Percentiles rank a stretch among this genome's conserved stretches.
These are phyloP conservation scores for Jordanella pulchra DNA, from an alignment of 2,797 vertebrate genomes.

Conservation along the genomic window DNA sequence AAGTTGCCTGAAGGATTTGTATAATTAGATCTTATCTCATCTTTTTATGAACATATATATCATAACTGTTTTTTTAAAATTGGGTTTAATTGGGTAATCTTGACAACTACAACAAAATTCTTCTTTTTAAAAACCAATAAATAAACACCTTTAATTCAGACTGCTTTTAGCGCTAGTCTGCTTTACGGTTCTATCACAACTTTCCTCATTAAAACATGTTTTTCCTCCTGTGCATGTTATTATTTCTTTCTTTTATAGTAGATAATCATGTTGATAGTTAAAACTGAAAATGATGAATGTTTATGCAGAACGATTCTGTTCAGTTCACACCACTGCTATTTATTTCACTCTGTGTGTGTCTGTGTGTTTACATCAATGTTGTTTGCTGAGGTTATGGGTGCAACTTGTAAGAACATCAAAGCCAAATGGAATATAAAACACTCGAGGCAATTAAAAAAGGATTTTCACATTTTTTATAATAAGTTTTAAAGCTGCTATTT, in stretches of 20 bases:
- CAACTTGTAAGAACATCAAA: conserved; percentile 3
- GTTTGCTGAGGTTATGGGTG: neutral
- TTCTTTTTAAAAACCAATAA: no score
- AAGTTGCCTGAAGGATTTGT: neutral
- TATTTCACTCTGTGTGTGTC: neutral
- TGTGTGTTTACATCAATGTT: neutral
- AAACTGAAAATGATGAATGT: neutral
- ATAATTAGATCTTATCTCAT: neutral
- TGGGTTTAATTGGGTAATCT: no score
- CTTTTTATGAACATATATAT: neutral
- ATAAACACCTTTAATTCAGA: no score
- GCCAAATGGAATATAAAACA: neutral
- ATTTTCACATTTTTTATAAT: neutral
- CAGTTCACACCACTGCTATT: neutral
- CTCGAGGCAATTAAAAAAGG: neutral
- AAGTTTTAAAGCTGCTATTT: neutral
- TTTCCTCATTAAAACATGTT: neutral
- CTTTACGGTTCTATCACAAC: neutral
- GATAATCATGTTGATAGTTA: neutral
- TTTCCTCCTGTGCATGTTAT: neutral
- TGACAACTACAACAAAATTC: no score
- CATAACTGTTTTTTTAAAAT: neutral
- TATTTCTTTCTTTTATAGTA: neutral
- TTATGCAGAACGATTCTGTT: neutral
- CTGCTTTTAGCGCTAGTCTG: no score